Percentiles rank a stretch among this genome's conserved stretches.
These are phyloP conservation scores for Halichondria panicea DNA, from an alignment of 37 sponge, comb jelly and placozoan genomes.

Conservation along the genomic window DNA sequence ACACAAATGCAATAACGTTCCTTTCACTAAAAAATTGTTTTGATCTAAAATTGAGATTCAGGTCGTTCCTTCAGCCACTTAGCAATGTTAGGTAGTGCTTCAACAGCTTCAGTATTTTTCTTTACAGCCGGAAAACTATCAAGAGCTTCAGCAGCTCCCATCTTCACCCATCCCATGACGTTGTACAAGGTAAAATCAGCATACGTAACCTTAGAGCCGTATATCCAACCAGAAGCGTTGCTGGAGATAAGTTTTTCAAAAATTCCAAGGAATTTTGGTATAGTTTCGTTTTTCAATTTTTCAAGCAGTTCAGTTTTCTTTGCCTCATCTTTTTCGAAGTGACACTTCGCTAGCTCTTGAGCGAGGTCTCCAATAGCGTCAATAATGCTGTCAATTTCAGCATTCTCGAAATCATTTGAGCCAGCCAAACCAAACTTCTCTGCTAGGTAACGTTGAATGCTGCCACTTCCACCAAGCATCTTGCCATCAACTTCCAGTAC, in stretches of 20 bases:
- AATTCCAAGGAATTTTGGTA: constrained; percentile 12
- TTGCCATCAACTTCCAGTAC: constrained; percentile 73
- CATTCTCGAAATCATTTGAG: constrained; percentile 36
- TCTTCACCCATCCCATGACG: neutral
- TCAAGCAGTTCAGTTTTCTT: constrained; percentile 25
- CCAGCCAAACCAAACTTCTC: constrained; percentile 58
- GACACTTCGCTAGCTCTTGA: neutral
- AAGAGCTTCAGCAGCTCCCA: neutral
- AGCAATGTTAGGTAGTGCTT: constrained; percentile 46
- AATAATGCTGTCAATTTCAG: constrained; percentile 20
- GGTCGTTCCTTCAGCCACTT: constrained; percentile 63
- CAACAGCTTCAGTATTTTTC: constrained; percentile 33
- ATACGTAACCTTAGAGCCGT: constrained; percentile 35
- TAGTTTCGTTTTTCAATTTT: constrained; percentile 3
- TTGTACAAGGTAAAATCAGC: constrained; percentile 21
- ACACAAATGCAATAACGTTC: no score
- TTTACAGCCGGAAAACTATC: constrained; percentile 28
- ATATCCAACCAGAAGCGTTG: constrained; percentile 30
- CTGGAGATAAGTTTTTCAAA: constrained; percentile 13
- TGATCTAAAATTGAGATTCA: constrained; percentile 38
- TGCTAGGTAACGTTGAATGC: constrained; percentile 57
- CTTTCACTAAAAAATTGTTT: no score
- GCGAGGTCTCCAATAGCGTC: constrained; percentile 31
- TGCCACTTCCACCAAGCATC: constrained; percentile 37
- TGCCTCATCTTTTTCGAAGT: constrained; percentile 54